Base-by-base conservation (phyloP, 2,888 invertebrate genomes). In the Priocnemis perturbator region DNA sequence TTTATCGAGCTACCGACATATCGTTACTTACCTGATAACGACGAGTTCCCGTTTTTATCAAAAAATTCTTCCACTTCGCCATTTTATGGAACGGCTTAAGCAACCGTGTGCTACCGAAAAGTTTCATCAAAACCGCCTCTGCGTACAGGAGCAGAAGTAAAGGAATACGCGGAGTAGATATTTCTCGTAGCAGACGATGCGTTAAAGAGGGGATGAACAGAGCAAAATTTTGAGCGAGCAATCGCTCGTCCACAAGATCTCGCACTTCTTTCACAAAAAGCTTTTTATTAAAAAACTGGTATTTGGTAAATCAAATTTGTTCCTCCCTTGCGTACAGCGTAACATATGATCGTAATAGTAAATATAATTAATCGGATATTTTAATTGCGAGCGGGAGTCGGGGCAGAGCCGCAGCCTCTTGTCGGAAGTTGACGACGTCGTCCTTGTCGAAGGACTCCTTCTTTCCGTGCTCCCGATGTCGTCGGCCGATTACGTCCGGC, bases 261-360 rank as follows among this genome's bases (percentile, higher is more conserved):
- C 17, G 37, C 19, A 55, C 26, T 60, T 79, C 68, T 63, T 73
- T 75, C 71, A 74, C 77, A 77, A 79, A 81, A 75, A 73, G 67
- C 68, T 59, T 81, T 82, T 83, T 82, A 81, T 81, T 83, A 78
- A 79, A 83, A 82, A 81, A 78, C 73, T 81, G 74, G 79, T 79
- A 83, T 82, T 81, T 79, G 79, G 82, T 79, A 82, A 83, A 83
- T 83, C 81, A 83, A 81, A 77, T 81, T 76, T 79, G 79, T 81
- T 79, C 78, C 78, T 69, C 71, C 67, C 69, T 76, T 76, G 75
- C 78, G 71, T 78, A 81, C 73, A 80, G 80, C 83, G 78, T 79
- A 78, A 77, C 73, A 60, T 78, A 81, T 73, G 66, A 77, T 79
- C 71, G 76, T 75, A 79, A 79, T 82, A 67, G 76, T 82, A 77